Evolutionary conservation across 1,140 invertebrate genomes (phyloP).

Genomic region (Dolichoris vasculosae): DNA sequence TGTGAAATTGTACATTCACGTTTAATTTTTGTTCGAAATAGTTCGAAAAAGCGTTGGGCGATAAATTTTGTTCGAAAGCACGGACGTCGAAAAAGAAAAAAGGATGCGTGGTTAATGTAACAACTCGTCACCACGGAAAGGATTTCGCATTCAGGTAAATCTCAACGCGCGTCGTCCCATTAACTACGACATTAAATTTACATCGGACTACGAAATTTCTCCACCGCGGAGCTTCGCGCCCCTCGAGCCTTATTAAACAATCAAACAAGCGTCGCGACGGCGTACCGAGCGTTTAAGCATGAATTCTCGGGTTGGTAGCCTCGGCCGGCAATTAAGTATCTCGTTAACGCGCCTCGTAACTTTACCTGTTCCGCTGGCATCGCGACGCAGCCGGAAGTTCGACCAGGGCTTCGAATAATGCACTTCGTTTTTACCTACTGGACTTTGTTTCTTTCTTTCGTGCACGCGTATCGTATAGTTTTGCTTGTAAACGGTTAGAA

Average conservation of each 20-base stretch:
- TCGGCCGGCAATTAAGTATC: conserved; percentile 52
- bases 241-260: conserved; percentile 43
- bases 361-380: conserved; percentile 12
- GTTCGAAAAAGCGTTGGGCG: too few species aligned
- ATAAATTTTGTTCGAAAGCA: too few species aligned
- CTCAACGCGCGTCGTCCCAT: neutral
- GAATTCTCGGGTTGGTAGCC: conserved; percentile 19
- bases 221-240: neutral
- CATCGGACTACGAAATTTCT: neutral
- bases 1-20: too few species aligned
- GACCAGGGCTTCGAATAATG: neutral
- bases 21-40: too few species aligned
- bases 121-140: neutral
- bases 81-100: neutral
- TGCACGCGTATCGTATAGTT: too few species aligned
- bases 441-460: neutral
- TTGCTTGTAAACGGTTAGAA: too few species aligned
- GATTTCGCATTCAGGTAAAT: neutral
- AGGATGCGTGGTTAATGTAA: neutral
- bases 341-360: conserved; percentile 49
- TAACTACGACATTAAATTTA: neutral
- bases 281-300: neutral
- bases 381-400: neutral
- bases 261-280: conserved; percentile 1
- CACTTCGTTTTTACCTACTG: neutral